Evolutionary conservation across 2,888 invertebrate genomes (phyloP).

Genomic region (Eudasyphora cyanicolor): DNA sequence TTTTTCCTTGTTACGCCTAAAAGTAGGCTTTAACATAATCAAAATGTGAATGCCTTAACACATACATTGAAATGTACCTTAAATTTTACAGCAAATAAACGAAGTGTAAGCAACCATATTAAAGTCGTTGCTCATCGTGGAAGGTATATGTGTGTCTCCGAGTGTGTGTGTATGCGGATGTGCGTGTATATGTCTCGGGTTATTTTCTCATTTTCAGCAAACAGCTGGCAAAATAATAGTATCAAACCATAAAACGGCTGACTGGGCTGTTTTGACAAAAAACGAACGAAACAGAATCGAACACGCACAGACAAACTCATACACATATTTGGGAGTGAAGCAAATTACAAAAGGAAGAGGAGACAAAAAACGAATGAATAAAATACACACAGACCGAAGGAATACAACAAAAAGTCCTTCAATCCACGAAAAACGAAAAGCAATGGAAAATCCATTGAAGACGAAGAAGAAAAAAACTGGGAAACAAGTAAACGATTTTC

Average conservation of each 20-base stretch:
- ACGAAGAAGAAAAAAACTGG: background rate
- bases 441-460: conserved; percentile 6
- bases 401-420: conserved; percentile 22
- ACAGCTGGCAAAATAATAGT: conserved; percentile 63
- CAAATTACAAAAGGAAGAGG: conserved; percentile 25
- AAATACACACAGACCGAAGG: conserved; percentile 18
- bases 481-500: conserved; percentile 25
- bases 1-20: conserved; percentile 21
- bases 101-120: conserved; percentile 37
- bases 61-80: conserved; percentile 4
- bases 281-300: conserved; percentile 19
- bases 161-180: conserved; percentile 29
- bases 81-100: conserved; percentile 53
- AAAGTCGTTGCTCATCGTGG: conserved; percentile 31
- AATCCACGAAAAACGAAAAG: conserved; percentile 23
- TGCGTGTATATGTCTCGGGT: background rate
- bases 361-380: conserved; percentile 15
- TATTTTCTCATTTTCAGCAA: conserved; percentile 46
- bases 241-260: conserved; percentile 59
- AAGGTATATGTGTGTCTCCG: conserved; percentile 36
- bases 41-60: background rate
- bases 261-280: conserved; percentile 52
- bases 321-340: background rate
- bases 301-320: conserved; percentile 18
- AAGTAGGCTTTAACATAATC: conserved; percentile 47